Conservation (phyloP, 2,113 vertebrate genomes). For the Cyprinus carpio region DNA sequence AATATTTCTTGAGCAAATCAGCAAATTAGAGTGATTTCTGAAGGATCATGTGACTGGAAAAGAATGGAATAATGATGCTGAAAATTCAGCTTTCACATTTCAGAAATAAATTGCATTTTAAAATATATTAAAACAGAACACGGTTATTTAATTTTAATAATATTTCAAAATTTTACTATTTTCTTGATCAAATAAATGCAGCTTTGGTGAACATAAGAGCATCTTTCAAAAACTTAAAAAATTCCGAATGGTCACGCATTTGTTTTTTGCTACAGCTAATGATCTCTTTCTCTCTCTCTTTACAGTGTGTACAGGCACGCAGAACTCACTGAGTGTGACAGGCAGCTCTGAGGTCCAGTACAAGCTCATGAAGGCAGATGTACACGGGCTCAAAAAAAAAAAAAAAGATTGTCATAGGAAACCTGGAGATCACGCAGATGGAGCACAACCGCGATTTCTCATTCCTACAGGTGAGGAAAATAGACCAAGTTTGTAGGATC, state of each 20-base stretch:
- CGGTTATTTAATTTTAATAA: neutral
- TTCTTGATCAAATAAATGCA: neutral
- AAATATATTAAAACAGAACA: neutral
- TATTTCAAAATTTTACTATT: neutral
- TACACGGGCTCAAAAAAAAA: slow-evolving; percentile 86
- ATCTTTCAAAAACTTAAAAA: neutral
- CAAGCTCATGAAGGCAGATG: slow-evolving; percentile 77
- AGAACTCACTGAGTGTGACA: slow-evolving; percentile 83
- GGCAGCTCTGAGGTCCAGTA: slow-evolving; percentile 78
- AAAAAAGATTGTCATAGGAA: slow-evolving; percentile 91
- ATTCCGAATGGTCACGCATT: neutral
- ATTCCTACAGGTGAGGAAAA: slow-evolving; percentile 81
- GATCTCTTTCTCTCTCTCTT: slow-evolving; percentile 44
- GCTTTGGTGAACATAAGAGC: neutral
- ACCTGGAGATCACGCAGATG: slow-evolving; percentile 91
- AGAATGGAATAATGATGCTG: neutral
- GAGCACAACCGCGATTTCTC: slow-evolving; percentile 82
- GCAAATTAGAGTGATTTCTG: neutral
- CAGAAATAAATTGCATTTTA: neutral
- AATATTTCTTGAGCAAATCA: neutral
- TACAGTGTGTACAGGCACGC: slow-evolving; percentile 82
- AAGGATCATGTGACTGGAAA: neutral
- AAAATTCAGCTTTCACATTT: neutral
- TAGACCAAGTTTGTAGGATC: neutral
- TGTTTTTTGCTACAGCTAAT: neutral